Evolutionary conservation across 2,113 vertebrate species (phyloP).

Genomic region (Lutjanus erythropterus): DNA sequence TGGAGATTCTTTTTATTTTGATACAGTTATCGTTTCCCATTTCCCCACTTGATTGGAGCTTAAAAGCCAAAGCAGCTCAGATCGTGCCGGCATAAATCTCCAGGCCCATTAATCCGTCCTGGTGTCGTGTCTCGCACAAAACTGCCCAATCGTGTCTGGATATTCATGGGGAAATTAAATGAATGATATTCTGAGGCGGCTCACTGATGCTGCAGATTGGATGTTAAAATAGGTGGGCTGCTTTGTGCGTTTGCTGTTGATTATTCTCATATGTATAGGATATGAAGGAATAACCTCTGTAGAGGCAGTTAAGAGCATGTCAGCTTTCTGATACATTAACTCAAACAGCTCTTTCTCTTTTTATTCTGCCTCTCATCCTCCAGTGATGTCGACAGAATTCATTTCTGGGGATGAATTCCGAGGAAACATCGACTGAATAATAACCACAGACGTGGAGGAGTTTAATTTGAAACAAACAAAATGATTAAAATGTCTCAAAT

Average conservation of each 20-base stretch:
- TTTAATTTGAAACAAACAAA: neutral
- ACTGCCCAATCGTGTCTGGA: slow-evolving; percentile 80
- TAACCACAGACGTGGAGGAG: neutral
- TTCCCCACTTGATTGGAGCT: slow-evolving; percentile 86
- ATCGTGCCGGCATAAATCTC: slow-evolving; percentile 87
- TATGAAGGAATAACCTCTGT: slow-evolving; percentile 61
- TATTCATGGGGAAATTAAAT: slow-evolving; percentile 84
- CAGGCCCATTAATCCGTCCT: slow-evolving; percentile 85
- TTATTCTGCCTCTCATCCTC: slow-evolving; percentile 58
- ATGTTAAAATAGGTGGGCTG: slow-evolving; percentile 71
- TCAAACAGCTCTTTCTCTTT: slow-evolving; percentile 50
- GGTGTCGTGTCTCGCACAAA: slow-evolving; percentile 77
- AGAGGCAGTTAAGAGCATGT: slow-evolving; percentile 62
- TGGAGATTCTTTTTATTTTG: slow-evolving; percentile 85
- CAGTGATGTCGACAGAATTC: neutral
- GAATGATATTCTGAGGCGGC: slow-evolving; percentile 76
- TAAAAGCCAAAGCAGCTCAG: slow-evolving; percentile 87
- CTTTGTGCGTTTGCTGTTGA: slow-evolving; percentile 58
- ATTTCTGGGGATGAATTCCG: slow-evolving; percentile 5
- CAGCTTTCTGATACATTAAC: slow-evolving; percentile 17
- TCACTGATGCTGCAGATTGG: slow-evolving; percentile 69
- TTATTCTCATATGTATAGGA: slow-evolving; percentile 61
- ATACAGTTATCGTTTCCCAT: slow-evolving; percentile 84
- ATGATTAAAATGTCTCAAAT: neutral
- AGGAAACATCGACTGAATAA: neutral